Percentiles rank a stretch among this genome's conserved stretches.
phyloP scores from a whole-genome alignment of 30 jellyfish, hydroid and myxozoan species.

The Aurelia sp. region DNA sequence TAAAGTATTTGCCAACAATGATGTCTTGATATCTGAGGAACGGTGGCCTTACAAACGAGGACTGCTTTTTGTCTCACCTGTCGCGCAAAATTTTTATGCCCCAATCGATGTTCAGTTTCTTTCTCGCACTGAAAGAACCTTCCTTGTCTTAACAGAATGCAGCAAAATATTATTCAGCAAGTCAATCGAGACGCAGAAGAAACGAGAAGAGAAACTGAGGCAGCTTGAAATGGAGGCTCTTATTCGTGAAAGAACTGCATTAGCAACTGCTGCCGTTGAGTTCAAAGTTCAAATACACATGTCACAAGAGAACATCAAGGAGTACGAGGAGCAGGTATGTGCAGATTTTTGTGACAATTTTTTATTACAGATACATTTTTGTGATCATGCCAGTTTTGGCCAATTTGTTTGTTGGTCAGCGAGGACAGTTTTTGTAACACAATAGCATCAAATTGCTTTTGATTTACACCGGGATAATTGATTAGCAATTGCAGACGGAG shows the following conservation, averaged over 20 bases:
- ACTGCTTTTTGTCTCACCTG: too few species aligned
- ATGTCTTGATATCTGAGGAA: too few species aligned
- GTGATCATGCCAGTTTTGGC: not conserved
- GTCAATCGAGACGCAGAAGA: conserved; percentile 42
- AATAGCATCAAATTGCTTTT: too few species aligned
- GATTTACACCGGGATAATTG: too few species aligned
- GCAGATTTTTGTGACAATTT: not conserved
- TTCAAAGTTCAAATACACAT: conserved; percentile 36
- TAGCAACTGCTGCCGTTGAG: conserved; percentile 65
- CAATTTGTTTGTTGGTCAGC: not conserved
- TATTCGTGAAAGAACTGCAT: conserved; percentile 41
- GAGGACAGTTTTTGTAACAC: not conserved
- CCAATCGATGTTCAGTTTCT: too few species aligned
- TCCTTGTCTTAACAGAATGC: conserved; percentile 26
- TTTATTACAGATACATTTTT: too few species aligned
- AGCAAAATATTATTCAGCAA: conserved; percentile 40
- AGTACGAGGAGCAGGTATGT: conserved; percentile 41
- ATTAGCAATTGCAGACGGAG: too few species aligned
- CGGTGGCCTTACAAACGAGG: too few species aligned
- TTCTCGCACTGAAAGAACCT: too few species aligned
- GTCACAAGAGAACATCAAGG: conserved; percentile 47
- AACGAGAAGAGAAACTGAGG: conserved; percentile 39
- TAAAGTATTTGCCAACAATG: too few species aligned
- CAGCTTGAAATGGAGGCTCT: conserved; percentile 64
- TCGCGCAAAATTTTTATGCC: too few species aligned